phyloP scores from a whole-genome alignment of 2,888 invertebrate genomes.

The Protula sp. region DNA sequence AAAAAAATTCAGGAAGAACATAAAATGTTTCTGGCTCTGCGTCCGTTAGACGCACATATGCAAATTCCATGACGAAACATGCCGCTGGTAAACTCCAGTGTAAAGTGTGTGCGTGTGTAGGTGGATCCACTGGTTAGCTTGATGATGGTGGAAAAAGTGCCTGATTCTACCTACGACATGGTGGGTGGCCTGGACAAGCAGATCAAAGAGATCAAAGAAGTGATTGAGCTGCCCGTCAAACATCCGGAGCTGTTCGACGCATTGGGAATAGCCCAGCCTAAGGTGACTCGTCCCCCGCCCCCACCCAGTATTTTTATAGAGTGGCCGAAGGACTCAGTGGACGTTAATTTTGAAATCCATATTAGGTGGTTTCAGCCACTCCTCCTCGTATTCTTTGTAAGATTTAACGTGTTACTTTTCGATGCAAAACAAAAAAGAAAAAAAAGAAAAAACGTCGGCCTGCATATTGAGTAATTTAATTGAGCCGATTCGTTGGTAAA shows the following conservation, averaged over 20 bases:
- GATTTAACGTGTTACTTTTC: not conserved
- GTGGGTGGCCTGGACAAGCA: slow-evolving; percentile 99
- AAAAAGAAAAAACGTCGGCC: not conserved
- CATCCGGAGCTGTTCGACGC: slow-evolving; percentile 99
- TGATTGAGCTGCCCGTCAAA: slow-evolving; percentile 97
- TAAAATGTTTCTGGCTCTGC: too few species aligned
- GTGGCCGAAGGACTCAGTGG: too few species aligned
- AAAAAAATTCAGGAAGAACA: too few species aligned
- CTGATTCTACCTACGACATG: slow-evolving; percentile 99
- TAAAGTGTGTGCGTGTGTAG: slow-evolving; percentile 19
- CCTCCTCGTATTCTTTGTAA: not conserved
- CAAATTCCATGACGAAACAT: too few species aligned
- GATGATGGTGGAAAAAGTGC: slow-evolving; percentile 99
- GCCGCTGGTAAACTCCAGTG: not conserved
- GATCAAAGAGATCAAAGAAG: slow-evolving; percentile 99
- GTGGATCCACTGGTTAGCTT: slow-evolving; percentile 97
- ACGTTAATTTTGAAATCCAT: too few species aligned
- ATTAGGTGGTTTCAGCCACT: not conserved
- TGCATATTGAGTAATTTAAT: too few species aligned
- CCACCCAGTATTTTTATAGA: not conserved
- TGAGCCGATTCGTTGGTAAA: too few species aligned
- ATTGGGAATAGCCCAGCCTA: slow-evolving; percentile 96
- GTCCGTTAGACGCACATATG: too few species aligned
- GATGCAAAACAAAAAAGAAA: too few species aligned
- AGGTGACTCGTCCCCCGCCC: slow-evolving; percentile 59